Conservation (phyloP, 2,113 vertebrate species). For the Litocranius walleri region DNA sequence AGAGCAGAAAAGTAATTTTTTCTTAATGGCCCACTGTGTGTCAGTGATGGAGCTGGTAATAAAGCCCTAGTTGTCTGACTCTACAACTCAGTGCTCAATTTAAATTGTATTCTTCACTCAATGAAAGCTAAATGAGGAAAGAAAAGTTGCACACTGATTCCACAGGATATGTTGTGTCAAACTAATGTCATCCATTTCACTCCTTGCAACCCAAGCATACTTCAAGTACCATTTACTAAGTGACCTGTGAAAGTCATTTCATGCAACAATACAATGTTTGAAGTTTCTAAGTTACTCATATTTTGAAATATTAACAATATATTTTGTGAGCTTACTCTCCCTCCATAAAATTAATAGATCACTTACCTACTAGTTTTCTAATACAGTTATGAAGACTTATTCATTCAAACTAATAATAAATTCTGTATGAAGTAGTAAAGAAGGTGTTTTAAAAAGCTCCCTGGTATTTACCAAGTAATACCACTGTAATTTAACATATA, state of each 20-base stretch:
- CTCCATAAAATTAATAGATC: not conserved
- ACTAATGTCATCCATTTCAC: slow-evolving; percentile 15
- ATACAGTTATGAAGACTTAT: not conserved
- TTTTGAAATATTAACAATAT: not conserved
- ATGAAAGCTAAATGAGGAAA: slow-evolving; percentile 45
- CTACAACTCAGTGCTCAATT: slow-evolving; percentile 24
- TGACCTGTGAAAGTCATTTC: slow-evolving; percentile 2
- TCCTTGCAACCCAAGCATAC: not conserved
- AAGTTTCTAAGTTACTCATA: not conserved
- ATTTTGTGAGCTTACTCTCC: not conserved
- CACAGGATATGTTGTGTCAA: not conserved
- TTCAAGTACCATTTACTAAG: slow-evolving; percentile 4
- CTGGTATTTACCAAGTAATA: not conserved
- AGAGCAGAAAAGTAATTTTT: slow-evolving; percentile 43
- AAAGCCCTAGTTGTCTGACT: slow-evolving; percentile 12
- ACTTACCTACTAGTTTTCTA: not conserved
- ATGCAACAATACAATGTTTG: not conserved
- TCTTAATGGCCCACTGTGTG: slow-evolving; percentile 13
- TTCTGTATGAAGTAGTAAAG: not conserved
- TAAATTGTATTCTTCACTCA: slow-evolving; percentile 50
- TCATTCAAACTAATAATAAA: not conserved
- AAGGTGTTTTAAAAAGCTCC: not conserved
- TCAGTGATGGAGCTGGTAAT: slow-evolving; percentile 49
- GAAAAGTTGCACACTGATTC: not conserved
- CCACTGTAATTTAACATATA: not conserved